These are phyloP conservation scores for Halocynthia roretzi DNA, from an alignment of 23 tunicate genomes.

Conservation along the genomic window DNA sequence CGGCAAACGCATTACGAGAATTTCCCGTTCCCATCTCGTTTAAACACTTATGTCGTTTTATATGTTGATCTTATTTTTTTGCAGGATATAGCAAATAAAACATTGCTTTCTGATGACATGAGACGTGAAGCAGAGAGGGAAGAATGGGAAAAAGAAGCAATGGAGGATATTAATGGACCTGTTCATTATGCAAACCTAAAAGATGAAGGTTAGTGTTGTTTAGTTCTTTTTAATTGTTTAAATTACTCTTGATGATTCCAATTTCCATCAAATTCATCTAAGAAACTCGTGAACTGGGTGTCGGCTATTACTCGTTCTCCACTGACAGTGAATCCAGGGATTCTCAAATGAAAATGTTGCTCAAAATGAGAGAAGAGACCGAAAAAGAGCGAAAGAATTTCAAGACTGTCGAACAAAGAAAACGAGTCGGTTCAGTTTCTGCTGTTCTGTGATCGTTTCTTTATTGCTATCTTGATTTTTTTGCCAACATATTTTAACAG, in stretches of 20 bases:
- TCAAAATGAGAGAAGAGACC: constrained; percentile 59
- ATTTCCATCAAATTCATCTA: not conserved
- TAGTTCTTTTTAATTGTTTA: not conserved
- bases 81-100: not conserved
- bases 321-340: constrained; percentile 54
- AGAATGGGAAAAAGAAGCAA: constrained; percentile 67
- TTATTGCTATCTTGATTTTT: not conserved
- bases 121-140: constrained; percentile 76
- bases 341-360: constrained; percentile 63
- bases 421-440: not conserved
- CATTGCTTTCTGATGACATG: constrained; percentile 87
- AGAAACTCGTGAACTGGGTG: constrained; percentile 93
- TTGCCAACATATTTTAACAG: constrained; percentile 1
- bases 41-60: too few relatives aligned
- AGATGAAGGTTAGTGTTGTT: constrained; percentile 33
- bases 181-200: constrained; percentile 67
- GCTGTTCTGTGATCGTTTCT: not conserved
- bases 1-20: too few relatives aligned
- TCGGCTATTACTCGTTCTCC: constrained; percentile 91
- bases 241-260: not conserved
- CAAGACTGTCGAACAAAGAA: constrained; percentile 18
- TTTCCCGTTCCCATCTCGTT: too few relatives aligned
- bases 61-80: too few relatives aligned
- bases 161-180: constrained; percentile 38
- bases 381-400: constrained; percentile 38